These are phyloP conservation scores for Globia sparganii DNA, from an alignment of 2,888 invertebrate species.

Conservation along the genomic window DNA sequence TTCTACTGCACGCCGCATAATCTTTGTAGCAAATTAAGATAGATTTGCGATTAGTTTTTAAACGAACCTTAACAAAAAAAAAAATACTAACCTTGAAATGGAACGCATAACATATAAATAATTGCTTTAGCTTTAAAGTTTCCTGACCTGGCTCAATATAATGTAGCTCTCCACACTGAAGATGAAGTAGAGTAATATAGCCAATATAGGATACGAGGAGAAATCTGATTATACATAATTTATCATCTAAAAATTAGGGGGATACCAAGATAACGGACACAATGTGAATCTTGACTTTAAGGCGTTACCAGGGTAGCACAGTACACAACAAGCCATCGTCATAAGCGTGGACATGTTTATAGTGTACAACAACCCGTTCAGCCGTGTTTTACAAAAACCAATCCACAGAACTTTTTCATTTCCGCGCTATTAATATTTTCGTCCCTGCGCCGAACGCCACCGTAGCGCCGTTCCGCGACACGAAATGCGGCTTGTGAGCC, in stretches of 20 bases:
- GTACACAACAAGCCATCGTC: background rate
- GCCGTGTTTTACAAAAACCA: background rate
- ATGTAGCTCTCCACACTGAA: background rate
- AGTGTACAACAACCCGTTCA: no score
- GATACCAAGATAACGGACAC: conserved; percentile 31
- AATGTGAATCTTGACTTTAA: conserved; percentile 20
- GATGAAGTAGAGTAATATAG: conserved; percentile 6
- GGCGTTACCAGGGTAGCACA: conserved; percentile 43
- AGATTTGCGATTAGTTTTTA: background rate
- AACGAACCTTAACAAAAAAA: background rate
- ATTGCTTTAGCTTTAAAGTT: background rate
- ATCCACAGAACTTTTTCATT: background rate
- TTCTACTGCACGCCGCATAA: background rate
- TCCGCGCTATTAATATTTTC: background rate
- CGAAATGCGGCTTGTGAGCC: conserved; percentile 22
- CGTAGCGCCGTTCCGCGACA: background rate
- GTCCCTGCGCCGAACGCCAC: background rate
- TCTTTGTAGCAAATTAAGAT: background rate
- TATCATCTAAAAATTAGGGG: background rate
- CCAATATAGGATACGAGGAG: background rate
- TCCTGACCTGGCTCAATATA: background rate
- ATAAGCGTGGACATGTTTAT: background rate
- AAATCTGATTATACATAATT: background rate
- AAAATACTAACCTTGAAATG: background rate
- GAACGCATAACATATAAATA: background rate